Percentiles rank a stretch among this genome's conserved stretches.
phyloP scores from a whole-genome alignment of 2,113 vertebrate genomes.

The Thymallus thymallus region DNA sequence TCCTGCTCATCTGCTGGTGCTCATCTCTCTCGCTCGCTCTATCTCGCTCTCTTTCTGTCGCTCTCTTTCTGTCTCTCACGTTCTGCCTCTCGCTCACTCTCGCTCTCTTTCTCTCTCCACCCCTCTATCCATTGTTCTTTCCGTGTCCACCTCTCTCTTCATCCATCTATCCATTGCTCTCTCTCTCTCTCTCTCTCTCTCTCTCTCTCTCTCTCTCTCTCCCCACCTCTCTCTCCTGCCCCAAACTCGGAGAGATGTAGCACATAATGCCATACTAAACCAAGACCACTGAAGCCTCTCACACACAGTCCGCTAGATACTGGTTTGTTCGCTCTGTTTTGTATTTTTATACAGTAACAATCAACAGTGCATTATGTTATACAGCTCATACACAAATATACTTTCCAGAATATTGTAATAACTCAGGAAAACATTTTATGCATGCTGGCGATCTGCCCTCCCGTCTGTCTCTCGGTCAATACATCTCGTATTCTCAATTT shows the following conservation, averaged over 20 bases:
- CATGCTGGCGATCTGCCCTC: slow-evolving; percentile 46
- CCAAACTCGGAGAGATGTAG: too few relatives aligned
- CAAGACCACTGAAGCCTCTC: neutral
- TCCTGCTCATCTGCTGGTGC: neutral
- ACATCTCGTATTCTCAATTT: slow-evolving; percentile 59
- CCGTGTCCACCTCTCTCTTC: neutral
- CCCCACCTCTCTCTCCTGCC: neutral
- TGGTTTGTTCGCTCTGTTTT: too few relatives aligned
- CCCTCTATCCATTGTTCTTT: neutral
- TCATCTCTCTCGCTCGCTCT: slow-evolving; percentile 6
- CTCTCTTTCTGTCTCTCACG: neutral
- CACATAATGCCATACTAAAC: too few relatives aligned
- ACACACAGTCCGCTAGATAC: neutral
- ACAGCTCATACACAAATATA: too few relatives aligned
- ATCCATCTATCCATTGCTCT: neutral
- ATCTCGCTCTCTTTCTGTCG: neutral
- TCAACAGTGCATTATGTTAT: too few relatives aligned
- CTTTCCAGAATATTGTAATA: neutral
- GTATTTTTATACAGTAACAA: too few relatives aligned
- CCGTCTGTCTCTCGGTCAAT: slow-evolving; percentile 27
- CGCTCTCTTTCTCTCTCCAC: neutral
- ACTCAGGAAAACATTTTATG: too few relatives aligned
- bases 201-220: neutral
- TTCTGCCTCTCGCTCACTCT: too few relatives aligned
- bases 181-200: neutral